Percentiles rank a stretch among this genome's conserved stretches.
These are phyloP conservation scores for Euzophera pinguis DNA, from an alignment of 2,888 invertebrate genomes.

Conservation along the genomic window DNA sequence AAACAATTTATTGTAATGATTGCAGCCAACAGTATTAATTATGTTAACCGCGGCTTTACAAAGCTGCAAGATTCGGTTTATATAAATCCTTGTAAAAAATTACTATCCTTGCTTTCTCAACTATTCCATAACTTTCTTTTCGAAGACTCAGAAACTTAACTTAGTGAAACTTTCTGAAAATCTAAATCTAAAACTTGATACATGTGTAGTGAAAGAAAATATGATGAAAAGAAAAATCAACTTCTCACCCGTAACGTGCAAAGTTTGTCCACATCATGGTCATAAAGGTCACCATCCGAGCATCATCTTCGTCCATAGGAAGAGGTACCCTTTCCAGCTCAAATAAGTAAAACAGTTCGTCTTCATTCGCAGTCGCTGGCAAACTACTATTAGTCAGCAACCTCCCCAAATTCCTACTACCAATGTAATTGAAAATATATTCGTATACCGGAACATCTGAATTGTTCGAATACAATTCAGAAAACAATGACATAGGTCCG, in stretches of 20 bases:
- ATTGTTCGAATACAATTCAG: slow-evolving; percentile 53
- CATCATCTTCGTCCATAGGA: slow-evolving; percentile 65
- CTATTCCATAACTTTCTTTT: no score
- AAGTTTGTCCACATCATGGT: slow-evolving; percentile 76
- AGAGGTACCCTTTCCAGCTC: slow-evolving; percentile 60
- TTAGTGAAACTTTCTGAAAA: no score
- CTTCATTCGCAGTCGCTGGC: slow-evolving; percentile 55
- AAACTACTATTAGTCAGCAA: slow-evolving; percentile 60
- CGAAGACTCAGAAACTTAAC: no score
- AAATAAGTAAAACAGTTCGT: slow-evolving; percentile 65
- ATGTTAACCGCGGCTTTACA: no score
- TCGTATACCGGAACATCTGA: slow-evolving; percentile 48
- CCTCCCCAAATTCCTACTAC: slow-evolving; percentile 63
- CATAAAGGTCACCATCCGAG: slow-evolving; percentile 66
- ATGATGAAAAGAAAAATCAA: background rate
- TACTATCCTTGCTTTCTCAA: no score
- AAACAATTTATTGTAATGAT: no score
- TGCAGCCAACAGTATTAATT: no score
- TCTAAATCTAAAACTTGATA: no score
- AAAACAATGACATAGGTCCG: slow-evolving; percentile 60
- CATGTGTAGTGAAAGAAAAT: no score
- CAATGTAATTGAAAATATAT: slow-evolving; percentile 62
- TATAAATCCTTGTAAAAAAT: no score
- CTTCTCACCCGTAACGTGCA: slow-evolving; percentile 69
- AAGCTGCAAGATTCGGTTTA: no score